Evolutionary conservation across 2,113 vertebrate genomes (phyloP).

Genomic region (Hylia prasina): DNA sequence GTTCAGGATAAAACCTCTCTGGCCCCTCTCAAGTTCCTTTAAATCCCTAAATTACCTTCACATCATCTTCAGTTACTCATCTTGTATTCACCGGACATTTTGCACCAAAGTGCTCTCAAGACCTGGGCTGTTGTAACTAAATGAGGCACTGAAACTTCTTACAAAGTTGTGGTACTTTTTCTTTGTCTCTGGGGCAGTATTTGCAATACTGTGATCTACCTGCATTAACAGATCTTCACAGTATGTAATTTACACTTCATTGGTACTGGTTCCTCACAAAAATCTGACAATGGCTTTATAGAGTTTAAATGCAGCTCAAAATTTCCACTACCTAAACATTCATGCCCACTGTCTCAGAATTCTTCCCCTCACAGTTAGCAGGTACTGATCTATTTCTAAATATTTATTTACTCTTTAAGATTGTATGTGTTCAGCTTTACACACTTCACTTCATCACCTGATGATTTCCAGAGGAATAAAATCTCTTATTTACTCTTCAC

Average conservation of each 20-base stretch:
- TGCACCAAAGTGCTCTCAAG: background rate
- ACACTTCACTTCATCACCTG: background rate
- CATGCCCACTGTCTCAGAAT: background rate
- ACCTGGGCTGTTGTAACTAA: background rate
- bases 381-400: background rate
- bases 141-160: background rate
- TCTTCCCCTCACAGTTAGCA: background rate
- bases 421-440: background rate
- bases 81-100: background rate
- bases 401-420: background rate
- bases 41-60: constrained; percentile 48
- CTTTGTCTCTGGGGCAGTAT: background rate
- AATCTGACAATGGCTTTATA: background rate
- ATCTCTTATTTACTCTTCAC: background rate
- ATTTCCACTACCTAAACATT: background rate
- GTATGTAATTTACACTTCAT: background rate
- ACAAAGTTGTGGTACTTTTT: background rate
- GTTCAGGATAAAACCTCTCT: constrained; percentile 31
- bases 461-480: constrained; percentile 17
- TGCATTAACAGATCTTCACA: background rate
- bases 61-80: constrained; percentile 34
- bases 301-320: background rate
- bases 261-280: background rate
- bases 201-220: background rate
- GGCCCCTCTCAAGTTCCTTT: constrained; percentile 26